Base-by-base conservation (phyloP, 2,888 invertebrate species). In the Unio delphinus region DNA sequence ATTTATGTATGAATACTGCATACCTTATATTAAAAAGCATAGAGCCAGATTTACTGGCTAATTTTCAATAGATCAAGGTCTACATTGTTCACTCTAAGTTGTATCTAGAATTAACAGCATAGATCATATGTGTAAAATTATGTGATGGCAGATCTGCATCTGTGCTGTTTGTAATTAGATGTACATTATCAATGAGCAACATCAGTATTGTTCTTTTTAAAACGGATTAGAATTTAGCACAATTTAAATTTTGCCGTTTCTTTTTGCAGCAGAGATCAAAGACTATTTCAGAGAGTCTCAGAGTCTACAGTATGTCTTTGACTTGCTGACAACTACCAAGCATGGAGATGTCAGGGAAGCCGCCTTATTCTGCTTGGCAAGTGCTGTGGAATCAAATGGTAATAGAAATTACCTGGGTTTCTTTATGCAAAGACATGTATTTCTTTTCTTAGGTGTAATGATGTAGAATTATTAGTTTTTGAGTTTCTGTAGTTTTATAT, bases 371-470 rank as follows among this genome's bases (percentile, higher is more conserved):
- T 83, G 83, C 69, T 73, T 86, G 28, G 85, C 83, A 3, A 85
- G 83, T 80, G 83, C 83, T 56, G 79, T 84, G 15, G 85, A 84
- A 72, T 80, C 77, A 71, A 81, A 84, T 80, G 83, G 86, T 86
- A 68, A 58, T 68, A 59, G 45, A 45, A 45, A 15, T 45, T 11
- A 45, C 15, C 45, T 45, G 45, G 15, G 11, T 2, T 34, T 18
- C 5, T 18, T 67, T 45, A 11, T 45, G 15, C 15, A 45, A 15
- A 45, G 45, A 45, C 45, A 45, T 15, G 3, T 2, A 15, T 11
- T 45, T 45, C 45, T 45, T 45, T 11, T 45, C 45, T 45, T 45
- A 45, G 45, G 45, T 30, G 26, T 57, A 30, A 18, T 18, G 23
- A 62, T 55, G 8, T n/a, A 63, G 20, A 62, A 54, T 23, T 45